Evolutionary conservation across 53 echinoderm and acorn worm genomes (phyloP).

Genomic region (Apostichopus leukothele): DNA sequence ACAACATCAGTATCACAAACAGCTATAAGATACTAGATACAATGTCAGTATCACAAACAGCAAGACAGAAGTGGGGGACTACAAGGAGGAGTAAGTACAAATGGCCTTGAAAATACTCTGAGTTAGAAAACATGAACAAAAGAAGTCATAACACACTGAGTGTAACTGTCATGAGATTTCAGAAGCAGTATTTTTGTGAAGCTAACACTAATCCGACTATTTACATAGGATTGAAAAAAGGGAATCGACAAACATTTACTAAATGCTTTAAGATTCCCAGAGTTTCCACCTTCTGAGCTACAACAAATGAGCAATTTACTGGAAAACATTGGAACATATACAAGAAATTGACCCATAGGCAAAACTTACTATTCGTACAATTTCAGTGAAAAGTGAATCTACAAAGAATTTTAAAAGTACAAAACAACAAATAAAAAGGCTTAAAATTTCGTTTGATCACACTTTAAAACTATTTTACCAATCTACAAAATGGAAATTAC

Average conservation of each 20-base stretch:
- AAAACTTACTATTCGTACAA: slow-evolving; percentile 23
- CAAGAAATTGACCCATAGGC: slow-evolving; percentile 13
- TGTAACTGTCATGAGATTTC: slow-evolving; percentile 15
- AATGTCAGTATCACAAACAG: too few species aligned
- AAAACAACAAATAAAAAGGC: slow-evolving; percentile 24
- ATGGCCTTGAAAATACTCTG: too few species aligned
- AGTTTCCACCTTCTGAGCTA: neutral
- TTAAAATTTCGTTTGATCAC: slow-evolving; percentile 31
- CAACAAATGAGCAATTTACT: slow-evolving; percentile 4
- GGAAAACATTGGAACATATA: slow-evolving; percentile 15
- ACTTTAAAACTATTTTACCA: slow-evolving; percentile 7
- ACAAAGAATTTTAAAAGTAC: slow-evolving; percentile 38
- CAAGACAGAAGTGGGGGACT: too few species aligned
- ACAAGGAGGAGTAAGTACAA: too few species aligned
- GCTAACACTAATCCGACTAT: slow-evolving; percentile 34
- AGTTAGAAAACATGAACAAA: neutral
- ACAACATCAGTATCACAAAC: too few species aligned
- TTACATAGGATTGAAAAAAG: slow-evolving; percentile 11
- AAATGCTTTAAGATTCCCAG: neutral
- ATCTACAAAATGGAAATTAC: slow-evolving; percentile 8
- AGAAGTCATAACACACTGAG: neutral
- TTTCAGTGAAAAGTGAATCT: slow-evolving; percentile 42
- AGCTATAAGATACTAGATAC: too few species aligned
- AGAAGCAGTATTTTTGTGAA: slow-evolving; percentile 15
- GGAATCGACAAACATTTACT: neutral